Base-by-base conservation (phyloP, 2,888 invertebrate genomes). In the Gymnosoma rotundatum region DNA sequence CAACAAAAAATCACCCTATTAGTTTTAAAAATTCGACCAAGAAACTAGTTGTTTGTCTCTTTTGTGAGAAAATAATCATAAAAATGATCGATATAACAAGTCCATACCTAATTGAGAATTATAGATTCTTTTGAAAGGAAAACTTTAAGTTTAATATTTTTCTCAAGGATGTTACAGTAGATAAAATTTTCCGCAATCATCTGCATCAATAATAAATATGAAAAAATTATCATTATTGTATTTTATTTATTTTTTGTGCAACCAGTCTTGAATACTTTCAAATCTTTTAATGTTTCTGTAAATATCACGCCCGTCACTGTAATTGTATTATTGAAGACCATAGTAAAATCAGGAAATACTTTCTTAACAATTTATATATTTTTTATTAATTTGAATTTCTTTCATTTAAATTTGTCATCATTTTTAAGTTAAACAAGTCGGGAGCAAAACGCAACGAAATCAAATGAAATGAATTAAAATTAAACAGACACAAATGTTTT, bases 351-450 rank as follows among this genome's bases (percentile, higher is more conserved):
- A 67, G 67, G 67, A 76, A 76, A 67, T 67, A 64, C 16, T 72
- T 78, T 56, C 25, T 70, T 61, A 38, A 20, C 70, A 70, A 63
- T 61, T 69, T 16, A 61, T 42, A 50, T 48, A 48, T 36, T 36
- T 63, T 18, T 48, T 32, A 25, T 60, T 50, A 25, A 21, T 66
- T 52, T 69, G 18, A 54, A 32, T 61, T 63, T 66, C 42, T 50
- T 78, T 63, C 8, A 25, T 52, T 58, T 66, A 52, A 70, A 36
- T 79, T 79, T 73, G 58, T 79, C 73, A 66, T 58, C 48, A 45
- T 42, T 66, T 45, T 58, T 36, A 18, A 21, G 3, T 50, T 52
- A 6, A 67, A 45, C 6, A 67, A 52, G 6, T 42, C 67, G 38
- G 25, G 3, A 66, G 58, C 16, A 48, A 45, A 56, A 32, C 48